Percentiles rank a stretch among this genome's conserved stretches.
These are phyloP conservation scores for Acanthurus leucopareius DNA, from an alignment of 2,797 vertebrate genomes.

Conservation along the genomic window DNA sequence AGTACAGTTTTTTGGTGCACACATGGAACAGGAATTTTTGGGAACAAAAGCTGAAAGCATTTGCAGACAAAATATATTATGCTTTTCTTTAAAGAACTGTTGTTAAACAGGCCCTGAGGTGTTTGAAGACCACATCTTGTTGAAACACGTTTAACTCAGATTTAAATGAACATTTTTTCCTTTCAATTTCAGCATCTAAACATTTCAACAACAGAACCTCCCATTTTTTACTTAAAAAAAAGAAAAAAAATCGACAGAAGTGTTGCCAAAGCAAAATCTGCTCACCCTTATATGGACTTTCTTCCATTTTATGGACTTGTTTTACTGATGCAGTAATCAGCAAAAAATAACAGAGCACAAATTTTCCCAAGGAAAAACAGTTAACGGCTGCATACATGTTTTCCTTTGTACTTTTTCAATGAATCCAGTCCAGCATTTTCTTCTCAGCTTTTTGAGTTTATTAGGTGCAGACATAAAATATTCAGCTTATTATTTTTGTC, in stretches of 20 bases:
- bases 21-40: neutral
- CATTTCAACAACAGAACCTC: conserved; percentile 18
- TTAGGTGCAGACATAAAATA: conserved; percentile 33
- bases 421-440: conserved; percentile 19
- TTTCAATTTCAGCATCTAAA: conserved; percentile 20
- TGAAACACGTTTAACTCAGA: conserved; percentile 31
- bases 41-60: neutral
- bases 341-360: conserved; percentile 21
- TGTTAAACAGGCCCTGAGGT: conserved; percentile 13
- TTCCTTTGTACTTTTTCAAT: conserved; percentile 19
- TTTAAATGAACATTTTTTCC: conserved; percentile 29
- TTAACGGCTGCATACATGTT: conserved; percentile 18
- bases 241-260: conserved; percentile 33
- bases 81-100: neutral
- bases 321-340: conserved; percentile 26
- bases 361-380: neutral
- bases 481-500: conserved; percentile 17
- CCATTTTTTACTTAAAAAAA: conserved; percentile 17
- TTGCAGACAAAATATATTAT: neutral
- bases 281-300: neutral
- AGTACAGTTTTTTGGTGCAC: neutral
- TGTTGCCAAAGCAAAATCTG: conserved; percentile 42
- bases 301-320: neutral
- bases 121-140: conserved; percentile 19
- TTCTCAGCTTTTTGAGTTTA: conserved; percentile 24